These are phyloP conservation scores for Excalfactoria chinensis DNA, from an alignment of 2,113 vertebrate genomes.

Conservation along the genomic window DNA sequence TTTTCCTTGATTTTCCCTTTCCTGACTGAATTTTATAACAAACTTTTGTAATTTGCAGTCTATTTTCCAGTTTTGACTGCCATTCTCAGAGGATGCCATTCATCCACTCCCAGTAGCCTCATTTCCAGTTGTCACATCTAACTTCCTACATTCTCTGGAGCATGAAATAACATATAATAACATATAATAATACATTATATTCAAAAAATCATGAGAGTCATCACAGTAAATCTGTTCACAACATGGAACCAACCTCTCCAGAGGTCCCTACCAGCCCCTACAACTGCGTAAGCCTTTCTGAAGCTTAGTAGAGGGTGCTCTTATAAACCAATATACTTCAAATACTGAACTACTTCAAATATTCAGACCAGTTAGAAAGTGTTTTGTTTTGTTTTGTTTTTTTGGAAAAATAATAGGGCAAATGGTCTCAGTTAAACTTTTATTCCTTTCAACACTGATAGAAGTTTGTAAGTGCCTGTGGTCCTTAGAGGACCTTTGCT, in stretches of 20 bases:
- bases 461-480: neutral
- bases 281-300: neutral
- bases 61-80: neutral
- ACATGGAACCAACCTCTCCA: neutral
- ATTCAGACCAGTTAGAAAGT: neutral
- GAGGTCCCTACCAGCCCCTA: too few relatives aligned
- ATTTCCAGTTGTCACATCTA: neutral
- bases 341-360: neutral
- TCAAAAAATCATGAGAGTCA: neutral
- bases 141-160: neutral
- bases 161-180: neutral
- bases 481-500: neutral
- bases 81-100: neutral
- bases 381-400: neutral
- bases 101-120: neutral
- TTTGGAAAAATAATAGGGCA: neutral
- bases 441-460: neutral
- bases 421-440: neutral
- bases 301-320: neutral
- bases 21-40: neutral
- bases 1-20: neutral
- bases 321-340: neutral
- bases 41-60: neutral
- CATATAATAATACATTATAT: neutral
- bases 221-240: neutral